Evolutionary conservation across 2,797 vertebrate species (phyloP), one percentile per base, ranked within the genome.

Genomic region (Myotis findleyi): DNA sequence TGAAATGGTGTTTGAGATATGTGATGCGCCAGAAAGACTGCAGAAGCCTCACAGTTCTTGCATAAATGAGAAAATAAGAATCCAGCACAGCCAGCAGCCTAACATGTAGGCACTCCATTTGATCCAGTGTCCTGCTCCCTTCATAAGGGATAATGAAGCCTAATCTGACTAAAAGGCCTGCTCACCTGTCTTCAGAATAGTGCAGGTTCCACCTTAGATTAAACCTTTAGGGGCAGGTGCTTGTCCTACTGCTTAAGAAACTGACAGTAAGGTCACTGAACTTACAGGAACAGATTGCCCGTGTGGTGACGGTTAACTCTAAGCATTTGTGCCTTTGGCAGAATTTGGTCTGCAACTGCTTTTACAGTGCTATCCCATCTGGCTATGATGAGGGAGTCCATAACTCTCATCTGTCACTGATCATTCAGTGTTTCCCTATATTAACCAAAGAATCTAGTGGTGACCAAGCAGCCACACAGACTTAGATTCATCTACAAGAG

Each of bases 1-100:
- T 86, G 38, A 75, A 83, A 69, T 85, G 44, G n/a, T 36, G 66
- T 82, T 89, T 3, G 18, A 92, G 88, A 80, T 79, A 69, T 4
- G 33, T 53, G 47, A 75, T 33, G 75, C 18, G 16, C 72, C 21
- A 66, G 75, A 86, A 91, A 82, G 62, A 79, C 16, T 30, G 41
- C 36, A 21, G 33, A 12, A 80, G 18, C 27, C 36, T 75, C 76
- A 87, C 7, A 69, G 59, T 21, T 92, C 91, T 73, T 55, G 6
- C 57, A 21, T 69, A 73, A 93, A 72, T 69, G 64, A 97, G 75
- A 89, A 71, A 82, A 59, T 25, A 36, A 69, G 89, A 95, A 89
- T 82, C 82, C 16, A 41, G 79, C 25, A 89, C n/a, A 62, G 38
- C 55, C 17, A 93, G 55, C 36, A 76, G 47, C 53, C 69, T 76